Conservation (phyloP, 2,113 vertebrate genomes). For the Limanda limanda region DNA sequence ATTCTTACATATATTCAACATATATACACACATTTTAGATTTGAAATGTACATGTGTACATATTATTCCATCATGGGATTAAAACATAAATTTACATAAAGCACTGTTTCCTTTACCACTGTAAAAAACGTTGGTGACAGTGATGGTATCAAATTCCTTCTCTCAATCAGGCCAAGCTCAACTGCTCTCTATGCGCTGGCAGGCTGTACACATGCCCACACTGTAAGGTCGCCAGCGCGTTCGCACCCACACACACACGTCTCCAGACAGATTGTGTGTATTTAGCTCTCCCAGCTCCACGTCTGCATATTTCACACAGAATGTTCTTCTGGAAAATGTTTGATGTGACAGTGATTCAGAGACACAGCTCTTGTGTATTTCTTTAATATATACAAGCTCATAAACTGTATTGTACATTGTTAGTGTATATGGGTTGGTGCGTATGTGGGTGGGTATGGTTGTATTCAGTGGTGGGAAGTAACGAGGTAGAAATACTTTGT, state of each 20-base stretch:
- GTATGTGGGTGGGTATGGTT: not conserved
- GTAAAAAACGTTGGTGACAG: too few species aligned
- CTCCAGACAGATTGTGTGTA: constrained; percentile 2
- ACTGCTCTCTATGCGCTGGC: constrained; percentile 4
- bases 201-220: constrained; percentile 31
- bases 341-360: not conserved
- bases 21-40: too few species aligned
- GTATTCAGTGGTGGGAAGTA: too few species aligned
- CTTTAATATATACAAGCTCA: not conserved
- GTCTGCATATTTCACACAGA: not conserved
- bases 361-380: not conserved
- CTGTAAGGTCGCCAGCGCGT: constrained; percentile 44
- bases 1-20: too few species aligned
- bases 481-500: too few species aligned
- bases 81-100: too few species aligned
- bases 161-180: too few species aligned
- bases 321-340: not conserved
- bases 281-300: constrained; percentile 17
- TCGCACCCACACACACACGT: constrained; percentile 43
- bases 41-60: too few species aligned
- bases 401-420: not conserved
- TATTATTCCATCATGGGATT: too few species aligned
- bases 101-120: too few species aligned
- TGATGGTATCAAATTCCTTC: too few species aligned
- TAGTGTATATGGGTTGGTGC: not conserved